Base-by-base conservation (phyloP, 2,888 invertebrate genomes). In the Drosophila lutescens region DNA sequence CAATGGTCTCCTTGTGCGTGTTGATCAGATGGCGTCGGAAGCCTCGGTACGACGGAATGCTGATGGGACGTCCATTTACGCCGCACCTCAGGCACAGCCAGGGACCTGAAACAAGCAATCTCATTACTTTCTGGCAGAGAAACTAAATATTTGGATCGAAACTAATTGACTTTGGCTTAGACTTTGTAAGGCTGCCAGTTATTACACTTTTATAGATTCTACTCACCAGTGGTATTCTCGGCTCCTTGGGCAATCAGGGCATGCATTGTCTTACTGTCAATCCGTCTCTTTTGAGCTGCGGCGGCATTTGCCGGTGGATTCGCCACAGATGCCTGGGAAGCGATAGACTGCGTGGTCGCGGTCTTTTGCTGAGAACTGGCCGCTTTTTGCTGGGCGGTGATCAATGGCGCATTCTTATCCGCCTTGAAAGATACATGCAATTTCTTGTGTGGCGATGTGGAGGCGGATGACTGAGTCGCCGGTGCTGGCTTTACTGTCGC, bases 11-110 rank as follows among this genome's bases (percentile, higher is more conserved):
- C 85, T 95, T 94, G 83, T 97, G 97, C 0, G 96, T 94, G 77
- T 96, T 96, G 10, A 96, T 95, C 91, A 97, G 94, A 92, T 97
- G 97, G 73, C 96, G 94, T 47, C 97, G 94, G 91, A 96, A 97
- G 79, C 95, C 94, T 78, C 95, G 95, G 88, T 97, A 97, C 23
- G 96, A 94, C 26, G 95, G 94, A 90, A 97, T 97, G 86, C 95
- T 95, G 50, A 95, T 91, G 51, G 94, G 95, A 76, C 94, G 94
- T 36, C 94, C 94, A 74, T 94, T 94, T 60, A 94, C 94, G 36
- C 95, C 95, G 92, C 97, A 97, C 72, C 95, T 94, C 41, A 94
- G 93, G 90, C 97, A 97, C 61, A 95, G 93, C 97, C 97, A 97
- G 0, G 97, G 97, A 0, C 96, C 91, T 91, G 7, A 7, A 44